Percentiles rank a stretch among this genome's conserved stretches.
phyloP scores from a whole-genome alignment of 2,797 vertebrate genomes.

The Manis pentadactyla region DNA sequence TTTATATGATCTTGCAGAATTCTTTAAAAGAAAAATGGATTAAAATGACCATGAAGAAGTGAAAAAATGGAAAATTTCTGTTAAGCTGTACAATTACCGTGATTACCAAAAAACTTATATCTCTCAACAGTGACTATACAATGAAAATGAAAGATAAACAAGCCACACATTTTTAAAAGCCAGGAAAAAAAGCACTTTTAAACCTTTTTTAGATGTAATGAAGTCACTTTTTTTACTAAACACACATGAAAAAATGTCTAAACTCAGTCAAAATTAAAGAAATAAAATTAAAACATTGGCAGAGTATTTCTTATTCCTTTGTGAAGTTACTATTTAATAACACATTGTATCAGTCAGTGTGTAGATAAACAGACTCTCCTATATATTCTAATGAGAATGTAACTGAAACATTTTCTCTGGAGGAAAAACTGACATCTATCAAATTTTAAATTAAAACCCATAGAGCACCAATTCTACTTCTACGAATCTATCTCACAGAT shows the following conservation, averaged over 20 bases:
- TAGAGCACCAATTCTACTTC: neutral
- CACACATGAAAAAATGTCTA: neutral
- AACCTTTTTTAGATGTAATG: neutral
- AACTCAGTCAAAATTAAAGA: neutral
- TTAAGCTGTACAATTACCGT: conserved; percentile 1
- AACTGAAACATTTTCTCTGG: neutral
- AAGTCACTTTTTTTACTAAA: conserved; percentile 17
- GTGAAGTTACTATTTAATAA: neutral
- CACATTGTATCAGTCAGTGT: neutral
- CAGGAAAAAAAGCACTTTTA: neutral
- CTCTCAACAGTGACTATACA: neutral
- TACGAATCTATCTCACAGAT: neutral
- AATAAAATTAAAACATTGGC: neutral
- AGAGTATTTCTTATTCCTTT: neutral
- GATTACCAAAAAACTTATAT: conserved; percentile 28
- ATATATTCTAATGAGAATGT: neutral
- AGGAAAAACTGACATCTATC: neutral
- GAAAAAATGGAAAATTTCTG: neutral
- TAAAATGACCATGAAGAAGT: conserved; percentile 23
- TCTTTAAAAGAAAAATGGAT: conserved; percentile 46
- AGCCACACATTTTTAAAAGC: conserved; percentile 25
- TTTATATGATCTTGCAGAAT: conserved; percentile 33
- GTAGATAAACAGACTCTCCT: neutral
- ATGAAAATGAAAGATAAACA: conserved; percentile 25
- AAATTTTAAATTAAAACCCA: neutral